Percentiles rank a stretch among this genome's conserved stretches.
Evolutionary conservation across 2,888 invertebrate species (phyloP).

Genomic region (Sisyra terminalis): DNA sequence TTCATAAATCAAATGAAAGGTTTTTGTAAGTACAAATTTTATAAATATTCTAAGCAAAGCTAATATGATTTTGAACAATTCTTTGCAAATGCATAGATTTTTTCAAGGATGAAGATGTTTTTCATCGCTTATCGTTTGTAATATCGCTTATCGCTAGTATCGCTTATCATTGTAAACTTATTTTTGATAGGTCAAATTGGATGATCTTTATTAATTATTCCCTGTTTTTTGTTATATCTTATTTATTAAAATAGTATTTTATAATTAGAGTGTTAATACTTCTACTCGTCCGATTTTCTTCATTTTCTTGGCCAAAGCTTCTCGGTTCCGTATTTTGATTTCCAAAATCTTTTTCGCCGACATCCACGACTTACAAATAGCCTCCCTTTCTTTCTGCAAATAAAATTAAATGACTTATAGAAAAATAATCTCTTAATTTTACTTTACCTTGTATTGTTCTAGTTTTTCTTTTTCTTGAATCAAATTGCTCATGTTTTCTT

Average conservation of each 20-base stretch:
- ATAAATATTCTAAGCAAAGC: too few species aligned
- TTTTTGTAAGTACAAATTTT: too few species aligned
- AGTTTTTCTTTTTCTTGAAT: neutral
- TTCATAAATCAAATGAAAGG: too few species aligned
- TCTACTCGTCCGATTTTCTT: neutral
- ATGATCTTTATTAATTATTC: neutral
- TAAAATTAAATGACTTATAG: neutral
- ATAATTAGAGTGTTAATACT: conserved; percentile 1
- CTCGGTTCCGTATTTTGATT: conserved; percentile 2
- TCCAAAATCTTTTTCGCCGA: neutral
- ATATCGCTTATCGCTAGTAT: too few species aligned
- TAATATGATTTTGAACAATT: too few species aligned
- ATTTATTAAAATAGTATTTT: neutral
- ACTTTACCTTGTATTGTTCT: conserved; percentile 1
- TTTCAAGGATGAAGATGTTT: too few species aligned
- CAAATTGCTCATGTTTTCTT: neutral
- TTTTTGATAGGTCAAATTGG: neutral
- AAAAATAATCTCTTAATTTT: too few species aligned
- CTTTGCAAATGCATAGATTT: too few species aligned
- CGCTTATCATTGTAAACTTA: too few species aligned
- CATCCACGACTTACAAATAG: conserved; percentile 2
- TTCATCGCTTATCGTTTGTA: too few species aligned
- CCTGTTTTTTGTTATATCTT: too few species aligned
- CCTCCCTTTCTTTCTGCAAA: conserved; percentile 3
- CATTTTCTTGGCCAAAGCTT: neutral